Base-by-base conservation (phyloP, 1,140 invertebrate species). In the Tribolium madens region DNA sequence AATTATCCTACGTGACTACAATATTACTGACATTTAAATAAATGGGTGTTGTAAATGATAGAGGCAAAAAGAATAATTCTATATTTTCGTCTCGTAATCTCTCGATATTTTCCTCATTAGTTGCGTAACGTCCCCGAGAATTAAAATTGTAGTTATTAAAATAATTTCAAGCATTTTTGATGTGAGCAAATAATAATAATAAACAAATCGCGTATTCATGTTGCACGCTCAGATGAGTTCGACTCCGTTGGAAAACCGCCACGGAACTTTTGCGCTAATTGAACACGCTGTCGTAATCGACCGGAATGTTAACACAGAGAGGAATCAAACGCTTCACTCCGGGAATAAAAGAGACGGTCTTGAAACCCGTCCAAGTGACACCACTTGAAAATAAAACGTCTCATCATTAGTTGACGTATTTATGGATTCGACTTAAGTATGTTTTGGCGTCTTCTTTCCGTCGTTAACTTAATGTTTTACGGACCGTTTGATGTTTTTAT, bases 351-450 rank as follows among this genome's bases (percentile, higher is more conserved):
- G 71, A 57, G 71, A 57, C 46, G 47, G 33, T 52, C 71, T 73
- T 73, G 71, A 73, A 73, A 73, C 71, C 15, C 71, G 71, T 73
- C 71, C 71, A 73, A 73, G 71, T 73, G 71, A 73, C 71, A 73
- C 70, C 46, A 52, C 71, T 73, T 57, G 48, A 73, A 73, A 73
- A 73, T 73, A 73, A 72, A 73, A 73, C 71, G 71, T 73, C 71
- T 73, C 71, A 73, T 73, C 71, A 73, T 73, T 73, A 73, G 71
- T 73, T 73, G 71, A 73, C 48, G 47, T 73, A 73, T 73, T 73
- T 73, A 73, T 73, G 48, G 71, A 53, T 73, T 33, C 57, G 31
- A 64, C 57, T 31, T 33, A 33, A 64, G 42, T 71, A 47, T 71
- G 18, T 71, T 47, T 71, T 71, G 68, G 68, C 68, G 18, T 70